Percentiles rank a stretch among this genome's conserved stretches.
Evolutionary conservation across 2,113 vertebrate genomes (phyloP).

Genomic region (Eudorcas thomsonii): DNA sequence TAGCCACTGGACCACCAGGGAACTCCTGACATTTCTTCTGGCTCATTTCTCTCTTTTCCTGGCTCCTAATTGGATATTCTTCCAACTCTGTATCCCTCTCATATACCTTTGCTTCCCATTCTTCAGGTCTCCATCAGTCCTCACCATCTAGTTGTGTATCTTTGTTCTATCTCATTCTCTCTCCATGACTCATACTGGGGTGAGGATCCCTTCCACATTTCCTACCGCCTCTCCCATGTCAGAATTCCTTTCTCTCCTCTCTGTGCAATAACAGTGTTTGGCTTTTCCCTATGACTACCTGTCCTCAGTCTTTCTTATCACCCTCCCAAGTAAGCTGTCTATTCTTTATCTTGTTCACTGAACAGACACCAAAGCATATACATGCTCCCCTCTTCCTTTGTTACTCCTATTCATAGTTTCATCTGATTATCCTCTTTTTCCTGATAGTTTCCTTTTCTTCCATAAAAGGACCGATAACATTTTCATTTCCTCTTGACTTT

Average conservation of each 20-base stretch:
- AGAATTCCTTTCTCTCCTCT: neutral
- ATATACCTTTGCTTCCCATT: neutral
- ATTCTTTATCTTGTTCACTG: neutral
- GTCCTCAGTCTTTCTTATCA: neutral
- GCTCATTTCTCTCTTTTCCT: neutral
- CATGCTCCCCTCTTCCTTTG: neutral
- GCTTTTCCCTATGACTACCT: neutral
- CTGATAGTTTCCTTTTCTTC: neutral
- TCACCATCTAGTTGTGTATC: neutral
- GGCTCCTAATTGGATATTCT: neutral
- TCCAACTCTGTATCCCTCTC: neutral
- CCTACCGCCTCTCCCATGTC: neutral
- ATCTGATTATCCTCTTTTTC: neutral
- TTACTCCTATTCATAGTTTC: neutral
- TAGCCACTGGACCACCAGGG: neutral
- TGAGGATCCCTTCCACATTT: neutral
- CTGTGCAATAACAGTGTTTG: neutral
- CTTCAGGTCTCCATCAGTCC: neutral
- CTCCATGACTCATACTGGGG: neutral
- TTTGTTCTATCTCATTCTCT: neutral
- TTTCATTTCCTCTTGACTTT: constrained; percentile 26
- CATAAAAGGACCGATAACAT: neutral
- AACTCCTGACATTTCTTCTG: neutral
- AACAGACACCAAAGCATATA: neutral
- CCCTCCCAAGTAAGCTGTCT: neutral